phyloP scores from a whole-genome alignment of 2,113 vertebrate species.

The Pantherophis guttatus region DNA sequence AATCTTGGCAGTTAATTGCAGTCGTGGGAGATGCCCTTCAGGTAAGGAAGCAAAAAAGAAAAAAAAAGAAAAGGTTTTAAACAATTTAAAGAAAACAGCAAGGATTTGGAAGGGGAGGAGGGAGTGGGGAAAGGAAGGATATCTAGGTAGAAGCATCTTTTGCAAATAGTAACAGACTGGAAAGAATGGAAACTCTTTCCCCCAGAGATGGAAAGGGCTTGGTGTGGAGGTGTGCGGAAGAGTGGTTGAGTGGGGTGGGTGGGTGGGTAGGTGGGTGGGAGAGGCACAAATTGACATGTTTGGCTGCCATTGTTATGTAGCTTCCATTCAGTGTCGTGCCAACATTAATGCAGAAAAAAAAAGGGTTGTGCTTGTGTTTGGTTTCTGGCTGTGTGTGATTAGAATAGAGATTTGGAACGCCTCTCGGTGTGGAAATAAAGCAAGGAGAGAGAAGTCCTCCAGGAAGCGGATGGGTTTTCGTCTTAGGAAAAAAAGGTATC shows the following conservation, averaged over 20 bases:
- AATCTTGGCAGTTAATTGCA: slow-evolving; percentile 77
- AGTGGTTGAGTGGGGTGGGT: neutral
- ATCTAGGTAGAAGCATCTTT: neutral
- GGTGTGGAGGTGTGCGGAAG: slow-evolving; percentile 26
- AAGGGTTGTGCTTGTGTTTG: slow-evolving; percentile 51
- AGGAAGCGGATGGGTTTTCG: slow-evolving; percentile 21
- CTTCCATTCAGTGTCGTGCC: slow-evolving; percentile 45
- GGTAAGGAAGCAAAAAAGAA: slow-evolving; percentile 67
- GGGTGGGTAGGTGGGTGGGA: neutral
- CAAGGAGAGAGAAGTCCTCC: neutral
- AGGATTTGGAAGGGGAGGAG: slow-evolving; percentile 25
- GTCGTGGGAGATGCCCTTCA: slow-evolving; percentile 81
- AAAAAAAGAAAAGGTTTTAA: neutral
- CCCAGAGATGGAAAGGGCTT: neutral
- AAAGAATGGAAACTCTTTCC: slow-evolving; percentile 38
- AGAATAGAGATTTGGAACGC: slow-evolving; percentile 30
- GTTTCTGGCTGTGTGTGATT: slow-evolving; percentile 37
- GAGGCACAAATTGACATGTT: slow-evolving; percentile 49
- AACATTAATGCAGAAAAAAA: slow-evolving; percentile 36
- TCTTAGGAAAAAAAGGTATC: neutral
- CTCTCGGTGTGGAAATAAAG: slow-evolving; percentile 1
- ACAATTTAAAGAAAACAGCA: slow-evolving; percentile 36
- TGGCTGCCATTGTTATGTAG: slow-evolving; percentile 49
- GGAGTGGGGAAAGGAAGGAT: neutral
- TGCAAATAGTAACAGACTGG: neutral